Evolutionary conservation across 2,888 invertebrate genomes (phyloP), one percentile per base, ranked within the genome.

Genomic region (Crocallis elinguaria): DNA sequence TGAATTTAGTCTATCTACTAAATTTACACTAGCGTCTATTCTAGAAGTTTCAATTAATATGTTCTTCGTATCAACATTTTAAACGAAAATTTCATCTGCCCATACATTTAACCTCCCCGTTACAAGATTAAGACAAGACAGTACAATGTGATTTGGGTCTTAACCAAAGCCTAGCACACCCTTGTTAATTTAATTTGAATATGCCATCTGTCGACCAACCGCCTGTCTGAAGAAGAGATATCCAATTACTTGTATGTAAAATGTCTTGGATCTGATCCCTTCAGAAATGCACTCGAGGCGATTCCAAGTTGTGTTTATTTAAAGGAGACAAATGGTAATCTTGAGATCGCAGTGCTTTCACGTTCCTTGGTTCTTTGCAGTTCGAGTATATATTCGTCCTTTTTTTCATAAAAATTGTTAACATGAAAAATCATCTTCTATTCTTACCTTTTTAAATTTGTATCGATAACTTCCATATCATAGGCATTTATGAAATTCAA

Each of bases 171-270:
- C 69, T 71, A 53, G 64, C 69, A 73, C 69, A 81, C 81, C 79
- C 84, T 82, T 84, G 84, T 86, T 86, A 84, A 85, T 84, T 84
- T 80, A 84, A 85, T 84, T 84, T 80, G 72, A 79, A 83, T 80
- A 82, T 79, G 77, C 83, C 84, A 83, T 82, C 83, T 84, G 83
- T 81, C 82, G 68, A 64, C 55, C 63, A 64, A 72, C 61, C 66
- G 68, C 63, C 66, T 63, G 74, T 73, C 73, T 75, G 67, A 66
- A 74, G 74, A 67, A 76, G 46, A 69, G 67, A 73, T 81, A 78
- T 80, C 77, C 79, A 82, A 80, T 82, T 82, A 82, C 77, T 72
- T 64, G 70, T 71, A 66, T 74, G 72, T 72, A 75, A 75, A 77
- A 72, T 67, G 61, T 64, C 67, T 74, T 67, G 51, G 55, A n/a